phyloP scores from a whole-genome alignment of 2,888 invertebrate genomes.

The Piscicola geometra region DNA sequence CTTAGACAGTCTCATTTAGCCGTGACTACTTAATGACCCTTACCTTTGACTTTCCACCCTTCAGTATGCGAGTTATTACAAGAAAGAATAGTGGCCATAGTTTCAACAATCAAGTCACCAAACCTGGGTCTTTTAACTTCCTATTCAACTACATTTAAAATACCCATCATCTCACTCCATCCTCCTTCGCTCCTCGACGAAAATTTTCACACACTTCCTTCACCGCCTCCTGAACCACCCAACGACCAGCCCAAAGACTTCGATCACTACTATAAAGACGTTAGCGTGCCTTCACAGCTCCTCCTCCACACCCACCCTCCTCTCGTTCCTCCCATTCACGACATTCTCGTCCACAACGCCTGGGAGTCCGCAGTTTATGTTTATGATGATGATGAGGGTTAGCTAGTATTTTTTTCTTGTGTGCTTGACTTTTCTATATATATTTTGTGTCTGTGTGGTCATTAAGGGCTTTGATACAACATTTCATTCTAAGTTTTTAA shows the following conservation, averaged over 20 bases:
- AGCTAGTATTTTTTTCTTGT: too few relatives aligned
- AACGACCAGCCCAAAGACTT: not conserved
- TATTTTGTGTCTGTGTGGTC: too few relatives aligned
- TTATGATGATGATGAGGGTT: not conserved
- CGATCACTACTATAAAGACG: not conserved
- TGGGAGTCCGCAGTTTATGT: not conserved
- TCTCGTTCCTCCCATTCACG: not conserved
- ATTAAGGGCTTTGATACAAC: too few relatives aligned
- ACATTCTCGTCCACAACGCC: not conserved
- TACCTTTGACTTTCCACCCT: too few relatives aligned
- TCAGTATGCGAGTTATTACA: not conserved
- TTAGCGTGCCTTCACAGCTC: not conserved
- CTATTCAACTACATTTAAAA: not conserved
- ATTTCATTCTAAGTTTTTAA: too few relatives aligned
- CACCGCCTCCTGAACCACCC: not conserved
- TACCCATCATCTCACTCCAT: not conserved
- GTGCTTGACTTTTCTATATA: too few relatives aligned
- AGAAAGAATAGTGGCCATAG: not conserved
- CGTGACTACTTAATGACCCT: too few relatives aligned
- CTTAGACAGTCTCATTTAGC: too few relatives aligned
- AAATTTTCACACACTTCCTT: not conserved
- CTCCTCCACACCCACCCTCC: slow-evolving; percentile 4
- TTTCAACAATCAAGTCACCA: not conserved
- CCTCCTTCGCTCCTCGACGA: not conserved
- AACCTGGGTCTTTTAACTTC: not conserved